phyloP scores from a whole-genome alignment of 2,797 vertebrate genomes.

The Miichthys miiuy region DNA sequence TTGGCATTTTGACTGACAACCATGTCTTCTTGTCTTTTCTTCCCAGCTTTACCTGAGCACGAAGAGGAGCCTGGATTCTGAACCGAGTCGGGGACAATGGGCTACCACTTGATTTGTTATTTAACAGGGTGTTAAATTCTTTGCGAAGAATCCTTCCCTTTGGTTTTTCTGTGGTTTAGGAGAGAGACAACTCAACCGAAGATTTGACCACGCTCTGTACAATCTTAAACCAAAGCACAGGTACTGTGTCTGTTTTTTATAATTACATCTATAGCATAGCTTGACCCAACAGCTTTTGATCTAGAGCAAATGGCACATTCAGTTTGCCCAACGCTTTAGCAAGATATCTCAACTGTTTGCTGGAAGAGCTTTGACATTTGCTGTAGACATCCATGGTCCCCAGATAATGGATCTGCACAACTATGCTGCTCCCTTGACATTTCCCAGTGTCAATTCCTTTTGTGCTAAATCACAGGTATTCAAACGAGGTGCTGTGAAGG shows the following conservation, averaged over 20 bases:
- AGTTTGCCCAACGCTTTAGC: not conserved
- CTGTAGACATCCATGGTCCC: not conserved
- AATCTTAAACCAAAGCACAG: slow-evolving; percentile 92
- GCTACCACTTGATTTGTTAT: slow-evolving; percentile 73
- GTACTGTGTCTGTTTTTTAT: slow-evolving; percentile 68
- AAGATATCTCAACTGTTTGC: not conserved
- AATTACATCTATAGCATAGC: not conserved
- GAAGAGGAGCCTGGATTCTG: slow-evolving; percentile 85
- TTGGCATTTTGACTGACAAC: not conserved
- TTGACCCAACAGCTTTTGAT: not conserved
- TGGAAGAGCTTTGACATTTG: not conserved
- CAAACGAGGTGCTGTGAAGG: not conserved
- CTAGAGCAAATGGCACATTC: not conserved
- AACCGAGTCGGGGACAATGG: slow-evolving; percentile 82
- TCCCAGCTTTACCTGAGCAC: slow-evolving; percentile 85
- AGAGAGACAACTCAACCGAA: slow-evolving; percentile 76
- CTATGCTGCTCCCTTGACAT: not conserved
- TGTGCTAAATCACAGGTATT: not conserved
- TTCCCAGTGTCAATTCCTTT: not conserved
- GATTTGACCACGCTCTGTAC: slow-evolving; percentile 83
- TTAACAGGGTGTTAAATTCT: not conserved
- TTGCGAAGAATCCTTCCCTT: slow-evolving; percentile 47
- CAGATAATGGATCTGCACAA: not conserved
- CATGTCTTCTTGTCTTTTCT: slow-evolving; percentile 8
- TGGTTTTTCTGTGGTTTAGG: slow-evolving; percentile 41